Conservation (phyloP, 1,140 invertebrate genomes). For the Aphis craccivora region DNA sequence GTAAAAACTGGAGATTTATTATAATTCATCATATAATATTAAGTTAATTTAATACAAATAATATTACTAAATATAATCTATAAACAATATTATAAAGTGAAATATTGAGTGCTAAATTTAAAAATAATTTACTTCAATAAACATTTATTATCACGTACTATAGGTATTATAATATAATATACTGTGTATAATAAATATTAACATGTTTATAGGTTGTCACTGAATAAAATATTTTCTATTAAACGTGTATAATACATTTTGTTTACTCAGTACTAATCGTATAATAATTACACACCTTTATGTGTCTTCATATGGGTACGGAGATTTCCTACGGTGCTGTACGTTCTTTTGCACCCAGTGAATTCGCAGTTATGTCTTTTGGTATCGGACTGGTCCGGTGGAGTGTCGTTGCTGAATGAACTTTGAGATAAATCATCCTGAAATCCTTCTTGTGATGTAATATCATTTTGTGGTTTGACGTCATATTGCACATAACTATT, state of each 20-base stretch:
- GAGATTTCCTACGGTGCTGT: conserved; percentile 93
- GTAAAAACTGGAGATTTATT: too few relatives aligned
- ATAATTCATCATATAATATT: background rate
- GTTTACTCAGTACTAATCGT: background rate
- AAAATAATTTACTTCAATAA: background rate
- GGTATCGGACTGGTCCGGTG: conserved; percentile 70
- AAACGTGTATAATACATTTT: background rate
- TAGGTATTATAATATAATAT: background rate
- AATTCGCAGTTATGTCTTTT: conserved; percentile 86
- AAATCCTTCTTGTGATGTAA: conserved; percentile 32
- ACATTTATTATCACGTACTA: background rate
- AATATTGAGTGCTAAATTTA: background rate
- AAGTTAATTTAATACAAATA: background rate
- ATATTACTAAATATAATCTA: background rate
- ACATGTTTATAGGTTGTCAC: background rate
- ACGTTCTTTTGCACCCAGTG: conserved; percentile 86
- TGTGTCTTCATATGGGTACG: conserved; percentile 96
- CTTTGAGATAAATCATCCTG: conserved; percentile 53
- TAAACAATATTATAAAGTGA: background rate
- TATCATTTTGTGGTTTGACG: conserved; percentile 25
- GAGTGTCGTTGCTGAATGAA: conserved; percentile 66
- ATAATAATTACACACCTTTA: conserved; percentile 73
- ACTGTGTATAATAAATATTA: too few relatives aligned
- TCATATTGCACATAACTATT: conserved; percentile 38
- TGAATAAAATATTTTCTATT: conserved; percentile 1